Conservation (phyloP, 2,888 invertebrate species). For the Luperina nickerlii region DNA sequence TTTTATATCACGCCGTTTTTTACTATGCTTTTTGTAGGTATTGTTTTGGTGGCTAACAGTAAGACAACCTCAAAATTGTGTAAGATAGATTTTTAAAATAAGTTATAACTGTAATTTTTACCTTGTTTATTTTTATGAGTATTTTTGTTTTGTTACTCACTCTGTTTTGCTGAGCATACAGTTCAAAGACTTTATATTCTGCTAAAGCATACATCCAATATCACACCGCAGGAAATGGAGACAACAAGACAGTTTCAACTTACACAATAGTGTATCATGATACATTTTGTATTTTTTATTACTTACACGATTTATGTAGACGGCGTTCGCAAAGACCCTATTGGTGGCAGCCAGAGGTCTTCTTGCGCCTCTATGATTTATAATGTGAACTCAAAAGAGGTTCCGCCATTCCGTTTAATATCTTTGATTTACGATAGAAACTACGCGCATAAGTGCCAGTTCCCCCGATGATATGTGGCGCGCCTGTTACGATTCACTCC, state of each 20-base stretch:
- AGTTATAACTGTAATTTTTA: background rate
- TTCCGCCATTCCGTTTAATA: conserved; percentile 90
- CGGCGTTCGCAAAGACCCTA: conserved; percentile 84
- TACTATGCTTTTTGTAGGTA: conserved; percentile 10
- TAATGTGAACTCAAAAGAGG: conserved; percentile 90
- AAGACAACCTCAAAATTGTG: background rate
- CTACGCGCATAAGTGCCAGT: conserved; percentile 88
- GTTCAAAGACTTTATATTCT: background rate
- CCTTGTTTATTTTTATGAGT: background rate
- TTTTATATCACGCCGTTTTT: conserved; percentile 32
- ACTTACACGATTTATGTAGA: conserved; percentile 80
- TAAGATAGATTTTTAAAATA: background rate
- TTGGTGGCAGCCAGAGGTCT: conserved; percentile 85
- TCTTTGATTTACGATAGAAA: conserved; percentile 90
- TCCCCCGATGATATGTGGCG: conserved; percentile 88
- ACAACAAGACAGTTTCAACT: conserved; percentile 46
- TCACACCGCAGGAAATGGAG: conserved; percentile 14
- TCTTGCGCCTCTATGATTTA: conserved; percentile 88
- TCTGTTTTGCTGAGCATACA: background rate
- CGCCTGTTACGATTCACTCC: conserved; percentile 86
- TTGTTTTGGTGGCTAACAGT: conserved; percentile 18
- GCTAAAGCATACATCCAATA: conserved; percentile 14
- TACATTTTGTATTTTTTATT: conserved; percentile 77
- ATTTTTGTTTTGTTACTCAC: background rate
- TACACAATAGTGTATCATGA: conserved; percentile 62